Conservation (phyloP, 37 sponge, comb jelly and placozoan species). For the Eunapius fragilis region DNA sequence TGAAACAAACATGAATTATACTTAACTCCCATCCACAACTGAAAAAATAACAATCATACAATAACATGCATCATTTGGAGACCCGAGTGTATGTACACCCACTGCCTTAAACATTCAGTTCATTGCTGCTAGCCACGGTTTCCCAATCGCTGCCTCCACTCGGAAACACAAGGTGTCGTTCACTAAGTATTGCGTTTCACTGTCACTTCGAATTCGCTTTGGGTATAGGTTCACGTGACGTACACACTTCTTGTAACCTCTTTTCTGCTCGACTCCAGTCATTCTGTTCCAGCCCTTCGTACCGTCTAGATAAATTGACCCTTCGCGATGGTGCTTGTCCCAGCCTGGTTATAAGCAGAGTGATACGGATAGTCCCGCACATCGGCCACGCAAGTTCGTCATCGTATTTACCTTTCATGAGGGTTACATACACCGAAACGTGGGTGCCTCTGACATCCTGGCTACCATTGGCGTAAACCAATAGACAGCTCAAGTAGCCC, state of each 20-base stretch:
- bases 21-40: no score
- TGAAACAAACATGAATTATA: no score
- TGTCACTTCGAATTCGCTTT: no score
- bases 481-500: not conserved
- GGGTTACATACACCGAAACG: not conserved
- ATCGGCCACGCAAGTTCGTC: not conserved
- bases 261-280: not conserved
- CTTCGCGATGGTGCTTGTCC: not conserved
- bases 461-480: not conserved
- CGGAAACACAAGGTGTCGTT: not conserved
- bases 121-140: not conserved
- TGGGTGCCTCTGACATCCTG: not conserved
- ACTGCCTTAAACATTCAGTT: no score
- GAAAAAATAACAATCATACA: no score
- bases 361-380: not conserved
- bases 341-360: not conserved
- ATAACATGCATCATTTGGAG: no score
- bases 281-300: not conserved
- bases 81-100: no score
- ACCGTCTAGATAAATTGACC: not conserved
- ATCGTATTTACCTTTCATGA: not conserved
- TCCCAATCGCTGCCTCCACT: not conserved
- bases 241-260: not conserved
- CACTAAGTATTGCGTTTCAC: not conserved
- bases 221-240: not conserved